A percentile compares a stretch with the other conserved stretches of the same genome.
phyloP scores from a whole-genome alignment of 2,797 vertebrate species.

The Sebastes diaconus region DNA sequence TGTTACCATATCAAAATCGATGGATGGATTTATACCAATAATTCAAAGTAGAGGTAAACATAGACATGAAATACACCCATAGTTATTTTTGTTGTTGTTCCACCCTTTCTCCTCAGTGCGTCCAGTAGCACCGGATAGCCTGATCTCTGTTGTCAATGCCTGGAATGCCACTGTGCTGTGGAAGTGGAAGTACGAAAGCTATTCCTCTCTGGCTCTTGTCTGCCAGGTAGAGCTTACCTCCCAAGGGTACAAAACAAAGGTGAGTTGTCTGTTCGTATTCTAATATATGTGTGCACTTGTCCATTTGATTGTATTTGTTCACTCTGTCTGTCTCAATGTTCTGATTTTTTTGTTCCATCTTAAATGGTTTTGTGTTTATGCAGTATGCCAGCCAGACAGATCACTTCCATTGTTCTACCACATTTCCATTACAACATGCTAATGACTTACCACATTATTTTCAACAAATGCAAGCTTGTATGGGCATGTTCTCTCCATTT shows the following conservation, averaged over 20 bases:
- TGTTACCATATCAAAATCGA: neutral
- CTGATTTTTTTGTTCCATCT: neutral
- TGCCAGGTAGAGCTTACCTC: constrained; percentile 75
- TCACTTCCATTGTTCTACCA: neutral
- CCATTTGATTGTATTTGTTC: neutral
- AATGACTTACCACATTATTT: neutral
- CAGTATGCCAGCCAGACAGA: neutral
- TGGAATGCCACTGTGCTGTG: constrained; percentile 76
- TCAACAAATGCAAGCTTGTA: neutral
- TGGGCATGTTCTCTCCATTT: neutral
- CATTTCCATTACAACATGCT: neutral
- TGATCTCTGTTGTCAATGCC: constrained; percentile 24
- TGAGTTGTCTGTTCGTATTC: constrained; percentile 37
- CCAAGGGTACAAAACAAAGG: constrained; percentile 45
- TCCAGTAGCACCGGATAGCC: constrained; percentile 65
- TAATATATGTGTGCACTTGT: neutral
- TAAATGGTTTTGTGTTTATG: neutral
- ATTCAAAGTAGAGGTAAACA: neutral
- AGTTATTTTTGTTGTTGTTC: neutral
- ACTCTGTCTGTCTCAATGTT: neutral
- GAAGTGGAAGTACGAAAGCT: constrained; percentile 68
- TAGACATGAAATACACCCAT: neutral
- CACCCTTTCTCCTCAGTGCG: constrained; percentile 60
- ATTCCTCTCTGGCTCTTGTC: constrained; percentile 65
- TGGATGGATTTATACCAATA: neutral